Base-by-base conservation (phyloP, 2,888 invertebrate species). In the Lochmaea capreae region DNA sequence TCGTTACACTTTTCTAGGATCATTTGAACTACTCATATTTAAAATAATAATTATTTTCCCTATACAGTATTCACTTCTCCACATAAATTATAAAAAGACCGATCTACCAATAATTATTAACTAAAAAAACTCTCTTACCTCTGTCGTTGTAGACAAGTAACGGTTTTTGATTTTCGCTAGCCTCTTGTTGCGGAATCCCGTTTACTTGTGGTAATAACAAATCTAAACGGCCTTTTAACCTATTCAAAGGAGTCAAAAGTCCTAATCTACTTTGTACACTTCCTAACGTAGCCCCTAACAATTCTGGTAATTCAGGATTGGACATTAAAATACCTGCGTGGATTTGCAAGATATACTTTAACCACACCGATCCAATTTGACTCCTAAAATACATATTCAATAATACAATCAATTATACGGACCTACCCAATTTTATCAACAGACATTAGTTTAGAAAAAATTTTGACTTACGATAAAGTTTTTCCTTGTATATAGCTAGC, bases 401-500 rank as follows among this genome's bases (percentile, higher is more conserved):
- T 49, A 39, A 58, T 59, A 72, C 54, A 63, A 33, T 46, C 3
- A 49, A 26, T 69, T 43, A 1, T 14, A 70, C 12, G 14, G n/a
- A 42, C 42, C 42, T 42, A 42, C 42, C 42, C 2, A 8, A 42
- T 42, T n/a, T n/a, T n/a, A n/a, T n/a, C n/a, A 42, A 42, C 8
- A 42, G 11, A 42, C 22, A 22, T 22, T 22, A 3, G 22, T 22
- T 2, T 33, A 33, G 8, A 33, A 8, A 33, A 33, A 33, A 61
- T 39, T n/a, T 33, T 11, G 5, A 89, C 93, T 91, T 84, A 95
- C 93, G 90, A 88, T 81, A 89, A 88, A 0, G 93, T 92, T 84
- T 92, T 94, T 78, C 91, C 91, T 72, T 92, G 89, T 76, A 95
- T 89, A 86, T 93, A 88, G 4, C 86, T 85, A 0, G 92, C 91